Conservation (phyloP, 2,113 vertebrate genomes). For the Zingel zingel region DNA sequence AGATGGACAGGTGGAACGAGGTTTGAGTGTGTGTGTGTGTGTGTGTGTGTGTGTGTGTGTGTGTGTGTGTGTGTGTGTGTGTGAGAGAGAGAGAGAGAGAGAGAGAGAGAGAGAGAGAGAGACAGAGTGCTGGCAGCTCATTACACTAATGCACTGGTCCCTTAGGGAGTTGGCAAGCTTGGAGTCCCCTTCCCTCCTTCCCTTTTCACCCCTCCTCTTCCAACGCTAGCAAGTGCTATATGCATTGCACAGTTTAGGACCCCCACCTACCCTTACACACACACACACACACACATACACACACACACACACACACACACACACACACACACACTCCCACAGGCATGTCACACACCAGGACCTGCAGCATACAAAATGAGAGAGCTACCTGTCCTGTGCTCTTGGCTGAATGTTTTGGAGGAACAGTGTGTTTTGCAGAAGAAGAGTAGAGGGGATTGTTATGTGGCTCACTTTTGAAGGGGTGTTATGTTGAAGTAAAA, state of each 20-base stretch:
- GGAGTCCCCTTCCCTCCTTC: slow-evolving; percentile 36
- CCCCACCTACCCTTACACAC: slow-evolving; percentile 7
- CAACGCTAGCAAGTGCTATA: slow-evolving; percentile 53
- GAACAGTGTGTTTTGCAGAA: slow-evolving; percentile 34
- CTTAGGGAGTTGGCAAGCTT: slow-evolving; percentile 74
- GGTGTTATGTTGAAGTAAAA: slow-evolving; percentile 12
- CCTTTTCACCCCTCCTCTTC: slow-evolving; percentile 52
- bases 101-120: slow-evolving; percentile 28
- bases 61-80: slow-evolving; percentile 21
- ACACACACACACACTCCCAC: slow-evolving; percentile 15
- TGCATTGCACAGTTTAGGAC: slow-evolving; percentile 40
- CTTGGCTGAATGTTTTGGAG: slow-evolving; percentile 46
- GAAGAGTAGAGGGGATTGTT: not conserved
- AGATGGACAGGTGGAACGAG: slow-evolving; percentile 34
- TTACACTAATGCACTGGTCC: slow-evolving; percentile 83
- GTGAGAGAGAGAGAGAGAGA: not conserved
- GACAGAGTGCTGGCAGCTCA: slow-evolving; percentile 72
- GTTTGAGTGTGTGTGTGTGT: slow-evolving; percentile 31
- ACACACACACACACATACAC: slow-evolving; percentile 41
- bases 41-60: slow-evolving; percentile 3
- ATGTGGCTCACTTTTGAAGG: slow-evolving; percentile 15
- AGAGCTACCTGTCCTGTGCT: slow-evolving; percentile 65
- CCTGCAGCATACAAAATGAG: slow-evolving; percentile 18
- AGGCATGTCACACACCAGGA: slow-evolving; percentile 42
- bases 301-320: slow-evolving; percentile 37